Conservation (phyloP, 2,797 vertebrate genomes). For the Tadarida brasiliensis region DNA sequence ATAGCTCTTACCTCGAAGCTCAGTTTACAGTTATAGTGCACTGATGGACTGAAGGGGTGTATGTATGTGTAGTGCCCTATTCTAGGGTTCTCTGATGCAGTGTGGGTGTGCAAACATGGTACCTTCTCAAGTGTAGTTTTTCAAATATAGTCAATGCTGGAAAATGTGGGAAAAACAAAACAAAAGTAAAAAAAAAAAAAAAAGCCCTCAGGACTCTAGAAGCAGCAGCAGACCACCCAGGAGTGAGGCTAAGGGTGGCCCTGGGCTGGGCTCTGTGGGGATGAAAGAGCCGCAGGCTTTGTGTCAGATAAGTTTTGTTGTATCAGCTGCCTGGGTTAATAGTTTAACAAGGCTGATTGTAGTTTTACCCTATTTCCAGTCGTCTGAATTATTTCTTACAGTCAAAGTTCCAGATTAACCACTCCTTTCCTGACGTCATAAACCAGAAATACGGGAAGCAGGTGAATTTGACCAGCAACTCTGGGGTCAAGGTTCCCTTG, state of each 20-base stretch:
- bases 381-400: background rate
- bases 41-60: slow-evolving; percentile 81
- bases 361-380: background rate
- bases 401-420: background rate
- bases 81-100: slow-evolving; percentile 80
- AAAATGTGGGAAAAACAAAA: slow-evolving; percentile 21
- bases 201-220: background rate
- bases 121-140: slow-evolving; percentile 86
- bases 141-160: slow-evolving; percentile 85
- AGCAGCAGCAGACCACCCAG: background rate
- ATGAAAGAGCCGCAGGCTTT: background rate
- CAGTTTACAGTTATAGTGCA: slow-evolving; percentile 86
- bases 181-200: background rate
- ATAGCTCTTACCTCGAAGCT: slow-evolving; percentile 83
- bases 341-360: background rate
- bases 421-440: background rate
- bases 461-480: background rate
- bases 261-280: background rate
- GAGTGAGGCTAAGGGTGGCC: background rate
- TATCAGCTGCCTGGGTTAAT: background rate
- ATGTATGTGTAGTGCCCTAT: slow-evolving; percentile 75
- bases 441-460: background rate
- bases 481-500: background rate
- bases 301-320: background rate
- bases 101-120: slow-evolving; percentile 81